Evolutionary conservation across 2,888 invertebrate genomes (phyloP), one percentile per base, ranked within the genome.

Genomic region (Empis stercorea): DNA sequence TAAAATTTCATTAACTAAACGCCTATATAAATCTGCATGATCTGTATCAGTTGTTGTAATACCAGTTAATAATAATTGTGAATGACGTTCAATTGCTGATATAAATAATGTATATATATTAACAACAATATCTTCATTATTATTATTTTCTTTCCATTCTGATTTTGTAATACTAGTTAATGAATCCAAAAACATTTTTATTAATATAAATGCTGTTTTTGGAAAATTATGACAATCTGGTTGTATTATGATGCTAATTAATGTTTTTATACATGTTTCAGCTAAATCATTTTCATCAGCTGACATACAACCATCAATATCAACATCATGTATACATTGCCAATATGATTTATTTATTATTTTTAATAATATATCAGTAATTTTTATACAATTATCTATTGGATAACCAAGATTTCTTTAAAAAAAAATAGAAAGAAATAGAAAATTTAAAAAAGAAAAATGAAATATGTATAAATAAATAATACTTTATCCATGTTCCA

Each of bases 41-140:
- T 76, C 71, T 1, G 63, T 61, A 52, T 66, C 65, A 4, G 62
- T 60, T 3, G 63, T 59, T 9, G 64, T 61, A 10, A 65, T 64
- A 5, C 67, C 69, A 41, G 60, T 61, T 4, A 70, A 51, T 10
- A 79, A 57, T 10, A 71, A 57, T 14, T 69, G 67, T 1, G 83
- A 75, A 67, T 88, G 86, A 14, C 78, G 76, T 61, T 87, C 87
- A 20, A 80, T 81, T 4, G 84, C 69, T 1, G 80, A 76, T 17
- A 84, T 79, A 54, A 82, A 75, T 55, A 84, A 70, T 15, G 80
- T 79, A 57, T 82, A 80, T 44, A 84, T 68, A 43, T 76, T 78
- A 0, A 79, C 75, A 14, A 82, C 70, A 34, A 84, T 71, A 57
- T 89, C 88, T 48, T 69, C 66, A 52, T 70, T 68, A 40, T 68